A percentile compares a stretch with the other conserved stretches of the same genome.
These are phyloP conservation scores for Limosa lapponica DNA, from an alignment of 2,797 vertebrate species.

Conservation along the genomic window DNA sequence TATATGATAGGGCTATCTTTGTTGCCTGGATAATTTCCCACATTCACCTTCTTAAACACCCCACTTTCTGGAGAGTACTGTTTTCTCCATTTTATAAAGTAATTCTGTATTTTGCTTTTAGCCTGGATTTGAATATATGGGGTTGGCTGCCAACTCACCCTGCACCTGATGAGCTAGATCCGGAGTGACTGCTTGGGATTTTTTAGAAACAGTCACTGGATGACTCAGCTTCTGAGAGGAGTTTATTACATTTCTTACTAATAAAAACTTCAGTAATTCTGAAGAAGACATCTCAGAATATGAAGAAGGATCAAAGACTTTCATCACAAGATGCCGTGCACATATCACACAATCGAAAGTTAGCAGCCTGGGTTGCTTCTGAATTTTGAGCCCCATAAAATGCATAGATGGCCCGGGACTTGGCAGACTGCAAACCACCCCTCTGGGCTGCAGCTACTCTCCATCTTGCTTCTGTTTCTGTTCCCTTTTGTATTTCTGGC, in stretches of 20 bases:
- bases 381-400: background rate
- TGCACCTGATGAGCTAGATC: slow-evolving; percentile 36
- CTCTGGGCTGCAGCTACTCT: background rate
- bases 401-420: background rate
- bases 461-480: background rate
- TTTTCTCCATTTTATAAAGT: background rate
- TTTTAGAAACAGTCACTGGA: slow-evolving; percentile 26
- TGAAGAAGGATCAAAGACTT: background rate
- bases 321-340: background rate
- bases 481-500: background rate
- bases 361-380: background rate
- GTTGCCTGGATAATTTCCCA: background rate
- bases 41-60: background rate
- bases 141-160: slow-evolving; percentile 38
- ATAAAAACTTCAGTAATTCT: slow-evolving; percentile 50
- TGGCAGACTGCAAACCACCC: background rate
- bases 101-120: slow-evolving; percentile 13
- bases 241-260: slow-evolving; percentile 45
- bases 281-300: slow-evolving; percentile 27
- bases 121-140: slow-evolving; percentile 8
- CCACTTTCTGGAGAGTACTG: background rate
- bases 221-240: slow-evolving; percentile 60
- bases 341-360: background rate
- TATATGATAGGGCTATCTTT: background rate
- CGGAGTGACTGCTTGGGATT: slow-evolving; percentile 9